Evolutionary conservation across 2,113 vertebrate genomes (phyloP).

Genomic region (Engraulis encrasicolus): DNA sequence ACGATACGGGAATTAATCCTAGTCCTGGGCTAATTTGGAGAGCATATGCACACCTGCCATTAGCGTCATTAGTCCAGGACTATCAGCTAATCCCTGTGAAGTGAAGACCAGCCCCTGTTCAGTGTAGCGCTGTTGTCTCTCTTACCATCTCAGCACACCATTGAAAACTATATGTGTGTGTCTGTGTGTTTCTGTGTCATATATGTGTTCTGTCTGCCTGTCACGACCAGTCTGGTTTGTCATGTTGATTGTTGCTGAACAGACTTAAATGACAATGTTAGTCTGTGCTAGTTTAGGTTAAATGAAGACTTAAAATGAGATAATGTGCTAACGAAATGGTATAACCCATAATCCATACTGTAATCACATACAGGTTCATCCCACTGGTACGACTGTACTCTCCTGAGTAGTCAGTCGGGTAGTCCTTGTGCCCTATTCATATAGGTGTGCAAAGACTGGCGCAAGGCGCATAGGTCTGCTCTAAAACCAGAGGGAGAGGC

Average conservation of each 20-base stretch:
- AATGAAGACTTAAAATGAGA: neutral
- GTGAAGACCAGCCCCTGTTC: conserved; percentile 30
- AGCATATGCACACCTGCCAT: neutral
- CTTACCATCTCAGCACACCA: conserved; percentile 32
- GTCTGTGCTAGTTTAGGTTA: neutral
- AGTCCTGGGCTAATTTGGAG: conserved; percentile 14
- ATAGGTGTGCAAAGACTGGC: neutral
- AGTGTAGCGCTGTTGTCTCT: conserved; percentile 42
- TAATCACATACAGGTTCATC: neutral
- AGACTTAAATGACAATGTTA: neutral
- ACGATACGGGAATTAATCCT: conserved; percentile 12
- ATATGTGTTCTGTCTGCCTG: neutral
- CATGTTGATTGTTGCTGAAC: neutral
- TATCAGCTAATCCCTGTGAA: conserved; percentile 11
- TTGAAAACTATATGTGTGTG: neutral
- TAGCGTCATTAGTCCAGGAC: conserved; percentile 14
- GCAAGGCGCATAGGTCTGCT: neutral
- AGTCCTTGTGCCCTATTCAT: neutral
- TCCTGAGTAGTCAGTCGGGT: neutral
- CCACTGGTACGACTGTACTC: neutral
- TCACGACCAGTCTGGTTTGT: neutral
- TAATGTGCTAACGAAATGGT: neutral
- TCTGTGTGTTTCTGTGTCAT: neutral
- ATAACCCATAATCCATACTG: no score
- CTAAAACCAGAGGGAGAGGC: neutral